Conservation (phyloP, 2,797 vertebrate species). For the Gymnopithys bicolor region DNA sequence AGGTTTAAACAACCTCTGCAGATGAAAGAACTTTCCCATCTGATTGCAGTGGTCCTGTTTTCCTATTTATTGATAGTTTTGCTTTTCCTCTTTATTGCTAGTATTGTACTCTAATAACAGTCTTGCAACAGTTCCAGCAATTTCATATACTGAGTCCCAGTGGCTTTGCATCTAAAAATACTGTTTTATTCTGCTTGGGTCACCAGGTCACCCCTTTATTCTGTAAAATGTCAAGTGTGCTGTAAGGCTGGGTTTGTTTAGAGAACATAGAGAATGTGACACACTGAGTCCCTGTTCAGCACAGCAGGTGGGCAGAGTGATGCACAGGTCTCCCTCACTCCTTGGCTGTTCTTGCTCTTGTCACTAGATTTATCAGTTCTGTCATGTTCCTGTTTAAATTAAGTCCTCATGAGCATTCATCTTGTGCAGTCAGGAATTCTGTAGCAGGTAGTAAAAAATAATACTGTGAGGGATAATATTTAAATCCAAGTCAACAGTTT, state of each 20-base stretch:
- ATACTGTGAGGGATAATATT: not conserved
- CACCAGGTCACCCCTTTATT: not conserved
- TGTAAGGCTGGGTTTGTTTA: not conserved
- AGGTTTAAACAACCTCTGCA: not conserved
- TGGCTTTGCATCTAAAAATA: not conserved
- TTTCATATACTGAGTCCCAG: not conserved
- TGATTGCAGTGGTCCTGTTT: not conserved
- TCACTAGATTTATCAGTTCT: constrained; percentile 13
- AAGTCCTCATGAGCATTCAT: not conserved
- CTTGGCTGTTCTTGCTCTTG: not conserved
- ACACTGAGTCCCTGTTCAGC: fast-evolving
- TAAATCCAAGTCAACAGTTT: constrained; percentile 6
- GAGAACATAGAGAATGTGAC: not conserved
- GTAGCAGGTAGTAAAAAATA: not conserved
- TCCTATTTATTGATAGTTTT: not conserved
- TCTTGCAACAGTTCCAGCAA: not conserved
- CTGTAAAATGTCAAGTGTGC: not conserved
- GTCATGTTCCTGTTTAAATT: not conserved
- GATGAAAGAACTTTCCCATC: not conserved
- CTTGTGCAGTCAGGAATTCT: not conserved
- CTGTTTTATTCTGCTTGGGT: not conserved
- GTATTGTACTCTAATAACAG: not conserved
- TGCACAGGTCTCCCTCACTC: not conserved
- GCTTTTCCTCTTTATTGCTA: not conserved
- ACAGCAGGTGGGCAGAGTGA: not conserved